Evolutionary conservation across 2,113 vertebrate genomes (phyloP), one percentile per base, ranked within the genome.

Genomic region (Monarcha castaneiventris): DNA sequence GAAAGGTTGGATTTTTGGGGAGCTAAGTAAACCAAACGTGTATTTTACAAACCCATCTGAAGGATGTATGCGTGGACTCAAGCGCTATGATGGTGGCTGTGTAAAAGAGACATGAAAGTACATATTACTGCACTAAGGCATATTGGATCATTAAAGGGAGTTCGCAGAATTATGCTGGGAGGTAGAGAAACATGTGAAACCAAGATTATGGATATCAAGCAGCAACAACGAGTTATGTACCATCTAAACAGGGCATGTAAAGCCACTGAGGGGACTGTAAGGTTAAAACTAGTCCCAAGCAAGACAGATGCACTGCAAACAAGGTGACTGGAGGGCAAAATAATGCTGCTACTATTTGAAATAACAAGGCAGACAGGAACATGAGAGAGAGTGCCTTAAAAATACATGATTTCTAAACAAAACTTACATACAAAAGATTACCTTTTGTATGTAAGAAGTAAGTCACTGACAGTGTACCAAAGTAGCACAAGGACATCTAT

Each of bases 81-180:
- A 76, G 13, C 9, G 13, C 43, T 85, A 49, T 2, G 21, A 49
- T 4, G 16, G 25, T 23, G 48, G 13, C 21, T 44, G 27, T 3
- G 46, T 4, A 39, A 51, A 16, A 69, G 26, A 69, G 13, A 66
- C 7, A 26, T 16, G 7, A 11, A 56, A 77, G 27, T 49, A 44
- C 1, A 7, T 15, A 64, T 49, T 43, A 43, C 29, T 19, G 13
- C 29, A 35, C 16, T 22, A 32, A 48, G 46, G 39, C 0, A 0
- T 27, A 74, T 17, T 30, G n/a, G 25, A 37, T 43, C 46, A n/a
- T 52, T 29, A 27, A 51, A 63, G 16, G 46, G 23, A 68, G 39
- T 37, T 49, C 1, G 3, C 56, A 84, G 74, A 79, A 30, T 14
- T 2, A 64, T 5, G 27, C 3, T 52, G 15, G 46, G 37, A 69